Percentiles rank a stretch among this genome's conserved stretches.
phyloP scores from a whole-genome alignment of 2,797 vertebrate species.

The Miichthys miiuy region DNA sequence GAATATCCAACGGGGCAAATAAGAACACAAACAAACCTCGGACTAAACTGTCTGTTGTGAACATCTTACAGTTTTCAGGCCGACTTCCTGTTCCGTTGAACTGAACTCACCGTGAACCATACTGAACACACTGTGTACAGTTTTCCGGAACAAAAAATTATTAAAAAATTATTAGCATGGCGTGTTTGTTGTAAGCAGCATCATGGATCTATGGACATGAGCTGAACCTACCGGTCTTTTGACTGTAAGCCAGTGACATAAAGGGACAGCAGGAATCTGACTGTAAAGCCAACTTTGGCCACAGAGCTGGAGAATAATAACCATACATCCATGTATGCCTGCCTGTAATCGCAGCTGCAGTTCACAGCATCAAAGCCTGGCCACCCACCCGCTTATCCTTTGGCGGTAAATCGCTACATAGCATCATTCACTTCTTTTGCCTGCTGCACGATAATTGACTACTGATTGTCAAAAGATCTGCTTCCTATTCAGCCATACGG shows the following conservation, averaged over 20 bases:
- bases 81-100: background rate
- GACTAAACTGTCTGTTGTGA: background rate
- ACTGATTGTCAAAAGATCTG: slow-evolving; percentile 28
- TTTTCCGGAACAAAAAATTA: background rate
- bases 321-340: background rate
- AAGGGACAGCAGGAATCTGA: background rate
- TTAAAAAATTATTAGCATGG: too few relatives aligned
- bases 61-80: background rate
- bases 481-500: background rate
- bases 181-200: background rate
- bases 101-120: background rate
- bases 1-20: background rate
- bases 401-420: slow-evolving; percentile 29
- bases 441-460: slow-evolving; percentile 40
- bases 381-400: slow-evolving; percentile 12
- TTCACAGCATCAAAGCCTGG: slow-evolving; percentile 41
- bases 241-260: too few relatives aligned
- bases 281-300: background rate
- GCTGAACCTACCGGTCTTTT: background rate
- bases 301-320: background rate
- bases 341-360: slow-evolving; percentile 27
- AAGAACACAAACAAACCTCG: background rate
- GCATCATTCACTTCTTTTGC: slow-evolving; percentile 24
- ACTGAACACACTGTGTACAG: background rate
- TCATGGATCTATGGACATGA: background rate